Evolutionary conservation across 2,113 vertebrate genomes (phyloP).

Genomic region (Gymnocephalus cernua): DNA sequence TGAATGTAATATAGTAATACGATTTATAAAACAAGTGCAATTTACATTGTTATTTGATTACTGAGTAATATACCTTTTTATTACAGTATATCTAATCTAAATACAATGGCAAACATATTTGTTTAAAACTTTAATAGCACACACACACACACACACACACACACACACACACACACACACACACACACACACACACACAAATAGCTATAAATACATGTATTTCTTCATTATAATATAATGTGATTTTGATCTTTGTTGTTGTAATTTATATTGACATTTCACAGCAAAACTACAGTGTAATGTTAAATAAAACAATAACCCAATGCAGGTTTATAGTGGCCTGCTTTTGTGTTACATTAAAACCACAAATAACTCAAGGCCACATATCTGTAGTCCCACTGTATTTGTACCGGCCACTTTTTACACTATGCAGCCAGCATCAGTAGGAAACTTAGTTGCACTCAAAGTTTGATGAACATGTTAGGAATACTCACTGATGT

Average conservation of each 20-base stretch:
- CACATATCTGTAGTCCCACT: not conserved
- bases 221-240: not conserved
- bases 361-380: not conserved
- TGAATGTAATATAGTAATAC: no score
- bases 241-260: not conserved
- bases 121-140: not conserved
- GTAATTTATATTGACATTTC: not conserved
- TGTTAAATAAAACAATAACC: not conserved
- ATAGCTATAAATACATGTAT: not conserved
- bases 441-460: not conserved
- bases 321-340: not conserved
- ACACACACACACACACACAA: not conserved
- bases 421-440: not conserved
- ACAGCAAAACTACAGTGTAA: not conserved
- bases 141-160: not conserved
- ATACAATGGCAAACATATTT: not conserved
- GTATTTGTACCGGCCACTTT: not conserved
- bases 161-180: no score
- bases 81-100: not conserved
- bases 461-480: not conserved
- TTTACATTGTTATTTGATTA: not conserved
- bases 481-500: not conserved
- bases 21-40: no score
- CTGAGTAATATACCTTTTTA: not conserved
- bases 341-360: not conserved